Evolutionary conservation across 2,888 invertebrate species (phyloP).

Genomic region (Sinopyrophorus schimmeli): DNA sequence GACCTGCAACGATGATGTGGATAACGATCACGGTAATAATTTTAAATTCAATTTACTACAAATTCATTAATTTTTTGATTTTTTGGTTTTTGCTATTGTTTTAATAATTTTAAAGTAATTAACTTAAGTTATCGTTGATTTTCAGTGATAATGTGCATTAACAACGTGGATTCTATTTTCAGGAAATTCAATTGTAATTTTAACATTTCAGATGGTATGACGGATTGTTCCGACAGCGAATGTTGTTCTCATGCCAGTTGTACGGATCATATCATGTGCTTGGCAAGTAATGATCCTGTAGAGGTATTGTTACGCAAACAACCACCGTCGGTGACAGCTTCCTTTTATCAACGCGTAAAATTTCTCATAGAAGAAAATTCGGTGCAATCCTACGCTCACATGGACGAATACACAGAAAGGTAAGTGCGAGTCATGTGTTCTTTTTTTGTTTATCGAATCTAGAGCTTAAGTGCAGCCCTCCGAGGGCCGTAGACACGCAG

Average conservation of each 20-base stretch:
- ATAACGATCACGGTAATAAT: slow-evolving; percentile 91
- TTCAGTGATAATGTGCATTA: no score
- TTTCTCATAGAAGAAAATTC: slow-evolving; percentile 98
- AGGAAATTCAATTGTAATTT: no score
- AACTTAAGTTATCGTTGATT: no score
- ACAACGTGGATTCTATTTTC: no score
- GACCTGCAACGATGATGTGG: slow-evolving; percentile 91
- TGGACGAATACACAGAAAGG: slow-evolving; percentile 98
- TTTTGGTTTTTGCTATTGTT: no score
- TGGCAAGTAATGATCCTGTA: slow-evolving; percentile 94
- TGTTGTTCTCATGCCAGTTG: slow-evolving; percentile 92
- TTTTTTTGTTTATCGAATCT: slow-evolving; percentile 37
- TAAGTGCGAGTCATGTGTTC: slow-evolving; percentile 61
- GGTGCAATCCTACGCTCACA: slow-evolving; percentile 97
- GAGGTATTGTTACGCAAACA: slow-evolving; percentile 95
- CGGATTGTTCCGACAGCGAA: slow-evolving; percentile 98
- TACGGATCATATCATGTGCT: slow-evolving; percentile 90
- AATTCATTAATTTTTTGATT: no score
- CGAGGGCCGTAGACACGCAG: slow-evolving; percentile 43
- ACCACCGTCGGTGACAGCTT: slow-evolving; percentile 94
- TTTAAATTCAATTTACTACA: no score
- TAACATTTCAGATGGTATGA: slow-evolving; percentile 98
- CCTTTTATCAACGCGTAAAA: slow-evolving; percentile 96
- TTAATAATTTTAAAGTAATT: no score
- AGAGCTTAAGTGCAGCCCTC: slow-evolving; percentile 41